Evolutionary conservation across 2,888 invertebrate species (phyloP), one percentile per base, ranked within the genome.

Genomic region (Phragmatobia fuliginosa): DNA sequence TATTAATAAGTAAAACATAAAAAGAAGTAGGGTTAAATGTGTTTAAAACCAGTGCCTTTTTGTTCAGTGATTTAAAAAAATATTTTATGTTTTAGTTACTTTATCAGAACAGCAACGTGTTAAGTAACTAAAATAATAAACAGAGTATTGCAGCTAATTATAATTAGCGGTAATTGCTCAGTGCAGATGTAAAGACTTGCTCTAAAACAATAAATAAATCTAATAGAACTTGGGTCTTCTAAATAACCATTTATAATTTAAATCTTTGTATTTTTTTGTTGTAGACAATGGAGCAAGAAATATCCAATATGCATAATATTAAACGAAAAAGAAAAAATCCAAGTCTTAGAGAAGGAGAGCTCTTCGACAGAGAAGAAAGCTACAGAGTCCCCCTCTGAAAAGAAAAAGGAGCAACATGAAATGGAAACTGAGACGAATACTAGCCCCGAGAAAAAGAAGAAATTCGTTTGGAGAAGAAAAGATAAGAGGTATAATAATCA

Each of bases 261-360:
- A 16, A 56, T 36, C 8, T 63, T 45, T 62, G 14, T 65, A 16
- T 65, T n/a, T 65, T 31, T 38, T 74, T 14, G 67, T 41, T 81
- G 77, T 14, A 97, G 97, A 86, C 96, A 96, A 83, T 99, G 98
- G 98, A 98, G 98, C 91, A 98, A 98, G 91, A 99, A 99, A 90
- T 99, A 99, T 91, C 99, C 99, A 0, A 98, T 99, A 82, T 98
- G 98, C 88, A 94, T 98, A 62, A 94, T 96, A 38, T 89, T 97
- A 70, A 95, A 90, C 81, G 96, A 95, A 66, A 92, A 90, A 63
- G 94, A 94, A 69, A 94, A 91, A 75, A 93, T 95, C 45, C 94
- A 95, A 84, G 93, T 95, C 3, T 77, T 94, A 60, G 94, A 95
- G 66, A 94, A 92, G 68, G 94, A 94, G 75, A 92, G 82, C 58